phyloP scores from a whole-genome alignment of 2,113 vertebrate species.

The Crocuta crocuta region DNA sequence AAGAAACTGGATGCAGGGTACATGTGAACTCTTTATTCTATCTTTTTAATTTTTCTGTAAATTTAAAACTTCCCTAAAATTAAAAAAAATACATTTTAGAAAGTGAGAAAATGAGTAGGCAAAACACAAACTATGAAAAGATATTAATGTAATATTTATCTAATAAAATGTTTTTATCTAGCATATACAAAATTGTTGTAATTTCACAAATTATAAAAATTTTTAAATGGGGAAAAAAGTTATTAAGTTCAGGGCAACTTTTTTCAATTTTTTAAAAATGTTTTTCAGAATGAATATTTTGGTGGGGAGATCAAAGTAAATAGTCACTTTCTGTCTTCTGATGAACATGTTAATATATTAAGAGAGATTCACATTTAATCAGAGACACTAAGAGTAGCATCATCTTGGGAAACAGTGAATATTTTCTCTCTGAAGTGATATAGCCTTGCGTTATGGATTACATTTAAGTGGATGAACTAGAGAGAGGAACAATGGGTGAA shows the following conservation, averaged over 20 bases:
- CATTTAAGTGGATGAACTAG: not conserved
- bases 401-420: not conserved
- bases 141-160: not conserved
- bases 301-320: not conserved
- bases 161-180: not conserved
- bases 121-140: not conserved
- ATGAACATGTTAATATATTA: not conserved
- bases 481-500: conserved; percentile 4
- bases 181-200: not conserved
- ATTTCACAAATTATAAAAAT: not conserved
- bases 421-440: not conserved
- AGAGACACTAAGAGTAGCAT: not conserved
- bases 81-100: not conserved
- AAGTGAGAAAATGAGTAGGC: not conserved
- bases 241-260: not conserved
- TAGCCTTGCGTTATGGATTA: not conserved
- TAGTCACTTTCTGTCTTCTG: not conserved
- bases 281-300: not conserved
- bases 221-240: not conserved
- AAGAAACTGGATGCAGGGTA: not conserved
- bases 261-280: not conserved
- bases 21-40: not conserved
- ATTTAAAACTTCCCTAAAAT: not conserved
- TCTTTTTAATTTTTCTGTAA: not conserved
- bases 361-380: not conserved